Evolutionary conservation across 2,113 vertebrate species (phyloP), one percentile per base, ranked within the genome.

Genomic region (Sitta europaea): DNA sequence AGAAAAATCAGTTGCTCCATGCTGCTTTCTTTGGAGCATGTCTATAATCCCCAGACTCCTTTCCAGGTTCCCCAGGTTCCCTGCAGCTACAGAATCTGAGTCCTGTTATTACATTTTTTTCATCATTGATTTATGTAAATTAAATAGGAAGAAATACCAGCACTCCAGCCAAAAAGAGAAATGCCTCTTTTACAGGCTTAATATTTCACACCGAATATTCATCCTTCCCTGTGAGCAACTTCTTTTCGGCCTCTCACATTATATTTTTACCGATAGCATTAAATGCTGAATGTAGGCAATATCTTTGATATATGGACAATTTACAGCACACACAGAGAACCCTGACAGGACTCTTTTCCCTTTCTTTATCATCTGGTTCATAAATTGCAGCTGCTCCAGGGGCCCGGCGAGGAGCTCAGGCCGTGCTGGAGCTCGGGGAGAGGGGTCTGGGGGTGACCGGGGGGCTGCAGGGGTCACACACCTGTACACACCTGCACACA

Each of bases 151-250:
- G 94, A 97, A 96, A 97, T 82, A 93, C 47, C 92, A 74, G 70
- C 62, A 57, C 88, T 86, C 77, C 90, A 93, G 74, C 88, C 96
- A 88, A 73, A 90, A 95, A 92, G 88, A 97, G 93, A 97, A 96
- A 96, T 81, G 90, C 77, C 17, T n/a, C 29, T 91, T 97, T 97
- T 94, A 96, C 94, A 93, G 67, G 92, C 81, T 91, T 80, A 59
- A 94, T 97, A 97, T 97, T 97, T 97, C 96, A 97, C 95, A 75
- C 28, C 16, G 58, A 96, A 96, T 97, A 96, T 95, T 95, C 97
- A 94, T 96, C 92, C 96, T 96, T 97, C 93, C 91, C 95, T 38
- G 68, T 84, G 92, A 97, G 86, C 72, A 86, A 90, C 94, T 93
- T n/a, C 83, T 79, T 75, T 59, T 55, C 82, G 71, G 67, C 65